Conservation (phyloP, 2,113 vertebrate genomes). For the Sminthopsis crassicaudata region DNA sequence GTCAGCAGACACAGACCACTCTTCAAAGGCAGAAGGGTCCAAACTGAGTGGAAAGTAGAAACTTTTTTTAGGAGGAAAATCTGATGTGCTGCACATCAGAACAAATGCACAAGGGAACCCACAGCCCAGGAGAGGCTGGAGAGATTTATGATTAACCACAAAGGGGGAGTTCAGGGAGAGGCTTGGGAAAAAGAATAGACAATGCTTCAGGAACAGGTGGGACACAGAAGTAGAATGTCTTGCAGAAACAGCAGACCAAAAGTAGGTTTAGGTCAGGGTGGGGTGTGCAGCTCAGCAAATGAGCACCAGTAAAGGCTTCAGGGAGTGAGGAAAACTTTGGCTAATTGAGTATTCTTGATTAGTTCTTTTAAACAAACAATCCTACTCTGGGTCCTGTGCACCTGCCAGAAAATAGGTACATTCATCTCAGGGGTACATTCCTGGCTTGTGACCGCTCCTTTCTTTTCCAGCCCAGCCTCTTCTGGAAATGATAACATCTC, state of each 20-base stretch:
- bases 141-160: too few relatives aligned
- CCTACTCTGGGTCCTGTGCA: not conserved
- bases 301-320: not conserved
- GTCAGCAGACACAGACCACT: not conserved
- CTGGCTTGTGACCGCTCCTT: not conserved
- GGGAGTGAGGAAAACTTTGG: not conserved
- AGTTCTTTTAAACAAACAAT: not conserved
- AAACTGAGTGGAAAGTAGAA: not conserved
- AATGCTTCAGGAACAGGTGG: not conserved
- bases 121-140: too few relatives aligned
- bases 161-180: not conserved
- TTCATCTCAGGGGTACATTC: not conserved
- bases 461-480: not conserved
- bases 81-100: not conserved
- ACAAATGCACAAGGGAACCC: not conserved
- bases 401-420: not conserved
- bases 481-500: not conserved
- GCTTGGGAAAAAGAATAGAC: not conserved
- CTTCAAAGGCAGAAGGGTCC: not conserved
- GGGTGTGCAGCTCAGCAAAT: not conserved
- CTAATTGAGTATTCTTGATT: not conserved
- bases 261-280: not conserved
- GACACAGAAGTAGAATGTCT: not conserved
- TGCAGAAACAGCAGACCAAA: not conserved
- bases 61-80: not conserved